These are phyloP conservation scores for Rhynchomys soricoides DNA, from an alignment of 2,113 vertebrate genomes.

Conservation along the genomic window DNA sequence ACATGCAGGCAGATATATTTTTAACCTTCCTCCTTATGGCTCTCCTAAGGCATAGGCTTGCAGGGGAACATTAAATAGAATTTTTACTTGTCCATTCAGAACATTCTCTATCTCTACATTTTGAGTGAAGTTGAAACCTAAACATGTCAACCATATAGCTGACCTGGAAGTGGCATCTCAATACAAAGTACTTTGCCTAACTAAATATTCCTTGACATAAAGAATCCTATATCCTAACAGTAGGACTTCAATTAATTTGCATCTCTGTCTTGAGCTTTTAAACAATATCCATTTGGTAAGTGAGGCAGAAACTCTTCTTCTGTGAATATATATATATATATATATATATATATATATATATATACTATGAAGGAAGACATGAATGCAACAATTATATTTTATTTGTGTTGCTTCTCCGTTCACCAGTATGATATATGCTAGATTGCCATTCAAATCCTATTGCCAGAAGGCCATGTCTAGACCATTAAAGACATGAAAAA, in stretches of 20 bases:
- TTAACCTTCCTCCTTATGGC: not conserved
- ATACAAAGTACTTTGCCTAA: constrained; percentile 47
- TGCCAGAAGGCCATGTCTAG: not conserved
- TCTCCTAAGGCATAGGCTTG: not conserved
- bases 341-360: too few relatives aligned
- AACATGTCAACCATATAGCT: not conserved
- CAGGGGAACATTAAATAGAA: not conserved
- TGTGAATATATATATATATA: too few relatives aligned
- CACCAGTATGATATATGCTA: not conserved
- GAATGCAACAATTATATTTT: constrained; percentile 31
- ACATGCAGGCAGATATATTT: not conserved
- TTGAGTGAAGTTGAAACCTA: not conserved
- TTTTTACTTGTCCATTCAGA: not conserved
- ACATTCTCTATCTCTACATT: not conserved
- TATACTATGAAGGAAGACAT: not conserved
- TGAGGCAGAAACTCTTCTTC: constrained; percentile 32
- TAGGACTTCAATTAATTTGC: constrained; percentile 35
- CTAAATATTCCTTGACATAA: not conserved
- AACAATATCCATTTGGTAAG: constrained; percentile 59
- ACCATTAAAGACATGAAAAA: not conserved
- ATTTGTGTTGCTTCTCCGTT: constrained; percentile 18
- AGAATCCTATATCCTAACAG: not conserved
- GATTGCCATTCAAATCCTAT: not conserved
- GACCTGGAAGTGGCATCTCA: not conserved
- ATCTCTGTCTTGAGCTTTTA: constrained; percentile 45